Evolutionary conservation across 2,113 vertebrate genomes (phyloP), one percentile per base, ranked within the genome.

Genomic region (Bos javanicus): DNA sequence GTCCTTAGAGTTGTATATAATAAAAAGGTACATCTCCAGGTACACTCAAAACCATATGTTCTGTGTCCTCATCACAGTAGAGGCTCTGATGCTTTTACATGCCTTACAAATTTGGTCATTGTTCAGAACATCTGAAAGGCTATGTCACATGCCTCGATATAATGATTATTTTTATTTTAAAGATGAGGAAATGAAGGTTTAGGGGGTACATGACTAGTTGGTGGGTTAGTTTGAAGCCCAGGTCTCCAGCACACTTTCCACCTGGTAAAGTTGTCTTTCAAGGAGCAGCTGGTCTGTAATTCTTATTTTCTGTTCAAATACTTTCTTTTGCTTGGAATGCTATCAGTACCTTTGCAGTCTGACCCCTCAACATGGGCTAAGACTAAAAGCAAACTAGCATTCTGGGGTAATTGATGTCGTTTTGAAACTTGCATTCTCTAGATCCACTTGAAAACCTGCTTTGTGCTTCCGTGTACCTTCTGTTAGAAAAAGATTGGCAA

Each of bases 351-450:
- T 82, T 85, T 97, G 90, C 85, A 60, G 12, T 57, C 92, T 87
- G 43, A 36, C 87, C 62, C 56, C 46, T 91, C 78, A 83, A 28
- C 28, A 28, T 28, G 85, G 78, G 36, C 71, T 52, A 93, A 74
- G 78, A 87, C 87, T 96, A 36, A 90, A 94, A 85, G 78, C 81
- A 95, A 96, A 94, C 86, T 84, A 71, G 94, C 85, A 36, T 91
- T 95, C n/a, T 46, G 71, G 80, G 96, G 87, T 94, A 67, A 62
- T 81, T 52, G 46, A 71, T 98, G 98, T 88, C 71, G 15, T 88
- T 97, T 98, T 97, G 91, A 96, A 98, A 48, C 84, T 78, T 92
- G 88, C 23, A 6, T 96, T 98, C 98, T 97, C 89, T 89, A 94
- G 88, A 95, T 97, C 93, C 1, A 0, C 89, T 98, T 94, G 78